Evolutionary conservation across 1,140 invertebrate species (phyloP).

Genomic region (Lasioglossum baleicum): DNA sequence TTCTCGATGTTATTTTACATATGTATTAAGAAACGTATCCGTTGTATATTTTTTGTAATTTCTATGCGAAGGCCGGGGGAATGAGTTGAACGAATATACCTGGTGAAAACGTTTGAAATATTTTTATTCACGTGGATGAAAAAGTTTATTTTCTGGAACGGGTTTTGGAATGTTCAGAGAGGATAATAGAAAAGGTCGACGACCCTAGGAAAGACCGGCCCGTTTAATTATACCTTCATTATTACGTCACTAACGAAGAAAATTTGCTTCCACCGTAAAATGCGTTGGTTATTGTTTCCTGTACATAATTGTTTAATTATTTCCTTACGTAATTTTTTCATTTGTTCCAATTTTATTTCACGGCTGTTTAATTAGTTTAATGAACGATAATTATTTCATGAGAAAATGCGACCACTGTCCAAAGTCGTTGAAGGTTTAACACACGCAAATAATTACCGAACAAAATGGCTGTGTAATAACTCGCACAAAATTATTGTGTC

Average conservation of each 20-base stretch:
- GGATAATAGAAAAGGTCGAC: neutral
- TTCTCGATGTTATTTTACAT: too few relatives aligned
- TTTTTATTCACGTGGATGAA: too few relatives aligned
- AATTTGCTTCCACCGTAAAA: neutral
- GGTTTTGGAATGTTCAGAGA: neutral
- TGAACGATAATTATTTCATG: slow-evolving; percentile 25
- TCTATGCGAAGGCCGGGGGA: too few relatives aligned
- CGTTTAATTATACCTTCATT: neutral
- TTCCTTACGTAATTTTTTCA: neutral
- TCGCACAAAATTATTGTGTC: slow-evolving; percentile 7
- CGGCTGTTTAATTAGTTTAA: slow-evolving; percentile 17
- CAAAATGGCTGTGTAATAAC: slow-evolving; percentile 14
- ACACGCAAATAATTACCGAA: neutral
- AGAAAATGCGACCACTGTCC: slow-evolving; percentile 11
- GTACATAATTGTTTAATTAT: too few relatives aligned
- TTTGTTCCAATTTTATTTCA: too few relatives aligned
- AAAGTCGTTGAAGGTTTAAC: neutral
- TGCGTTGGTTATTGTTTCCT: too few relatives aligned
- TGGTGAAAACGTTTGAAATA: too few relatives aligned
- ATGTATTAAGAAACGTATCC: too few relatives aligned
- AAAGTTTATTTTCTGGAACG: neutral
- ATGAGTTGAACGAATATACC: too few relatives aligned
- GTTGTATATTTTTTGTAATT: too few relatives aligned
- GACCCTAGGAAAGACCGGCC: neutral
- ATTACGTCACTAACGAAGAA: neutral